phyloP scores from a whole-genome alignment of 2,113 vertebrate genomes.

The Bubo scandiacus region DNA sequence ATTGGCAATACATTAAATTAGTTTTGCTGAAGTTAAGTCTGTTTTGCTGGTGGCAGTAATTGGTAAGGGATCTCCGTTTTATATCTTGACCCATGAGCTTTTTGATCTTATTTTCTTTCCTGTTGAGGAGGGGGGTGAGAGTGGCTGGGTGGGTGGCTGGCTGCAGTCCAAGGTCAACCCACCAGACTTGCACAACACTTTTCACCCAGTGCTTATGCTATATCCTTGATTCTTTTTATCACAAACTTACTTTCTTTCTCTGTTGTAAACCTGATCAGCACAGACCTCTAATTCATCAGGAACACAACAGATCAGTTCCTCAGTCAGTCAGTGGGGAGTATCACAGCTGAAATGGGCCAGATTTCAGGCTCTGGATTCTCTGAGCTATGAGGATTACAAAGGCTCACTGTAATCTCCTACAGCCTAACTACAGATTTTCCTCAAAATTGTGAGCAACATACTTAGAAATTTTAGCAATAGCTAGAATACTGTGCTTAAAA shows the following conservation, averaged over 20 bases:
- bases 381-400: not conserved
- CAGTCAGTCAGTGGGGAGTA: not conserved
- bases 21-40: not conserved
- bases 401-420: not conserved
- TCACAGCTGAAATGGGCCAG: not conserved
- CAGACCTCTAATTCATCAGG: not conserved
- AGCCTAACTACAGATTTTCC: not conserved
- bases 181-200: not conserved
- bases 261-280: not conserved
- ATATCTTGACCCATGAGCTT: not conserved
- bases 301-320: not conserved
- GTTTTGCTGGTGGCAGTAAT: rapidly evolving
- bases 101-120: not conserved
- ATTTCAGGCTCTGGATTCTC: not conserved
- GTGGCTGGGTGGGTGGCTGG: not conserved
- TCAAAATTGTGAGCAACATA: not conserved
- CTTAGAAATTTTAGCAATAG: not conserved
- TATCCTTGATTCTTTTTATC: not conserved
- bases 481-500: not conserved
- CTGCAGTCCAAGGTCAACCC: not conserved
- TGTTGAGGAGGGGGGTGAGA: not conserved
- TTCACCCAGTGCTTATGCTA: rapidly evolving
- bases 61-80: not conserved
- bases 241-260: not conserved
- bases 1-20: not conserved